Evolutionary conservation across 2,113 vertebrate species (phyloP).

Genomic region (Dicentrarchus labrax): DNA sequence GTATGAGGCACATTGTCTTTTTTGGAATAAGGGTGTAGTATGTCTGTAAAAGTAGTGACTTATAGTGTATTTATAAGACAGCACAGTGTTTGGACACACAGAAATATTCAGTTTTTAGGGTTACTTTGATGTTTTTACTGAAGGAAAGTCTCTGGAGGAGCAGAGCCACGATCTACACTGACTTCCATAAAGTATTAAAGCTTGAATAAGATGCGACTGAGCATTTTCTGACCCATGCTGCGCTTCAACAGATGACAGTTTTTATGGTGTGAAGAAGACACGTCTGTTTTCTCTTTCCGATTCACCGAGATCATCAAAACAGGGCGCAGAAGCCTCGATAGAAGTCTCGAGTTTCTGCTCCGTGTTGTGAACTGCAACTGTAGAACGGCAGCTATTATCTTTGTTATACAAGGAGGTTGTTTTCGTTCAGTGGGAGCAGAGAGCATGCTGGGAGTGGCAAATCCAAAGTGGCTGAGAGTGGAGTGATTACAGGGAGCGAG

Average conservation of each 20-base stretch:
- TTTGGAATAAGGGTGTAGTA: too few species aligned
- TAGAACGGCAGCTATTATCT: neutral
- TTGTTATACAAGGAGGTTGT: neutral
- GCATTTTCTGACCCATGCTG: neutral
- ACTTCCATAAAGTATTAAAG: neutral
- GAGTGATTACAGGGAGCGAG: neutral
- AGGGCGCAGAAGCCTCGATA: neutral
- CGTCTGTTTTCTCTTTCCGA: conserved; percentile 8
- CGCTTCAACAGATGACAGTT: neutral
- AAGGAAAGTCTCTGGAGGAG: neutral
- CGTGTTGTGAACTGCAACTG: neutral
- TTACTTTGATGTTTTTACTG: neutral
- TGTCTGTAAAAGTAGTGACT: neutral
- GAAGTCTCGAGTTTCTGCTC: neutral
- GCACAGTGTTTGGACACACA: neutral
- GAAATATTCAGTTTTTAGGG: neutral
- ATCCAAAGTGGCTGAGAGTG: neutral
- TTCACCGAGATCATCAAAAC: conserved; percentile 6
- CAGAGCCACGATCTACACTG: neutral
- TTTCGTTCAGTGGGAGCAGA: neutral
- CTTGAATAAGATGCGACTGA: neutral
- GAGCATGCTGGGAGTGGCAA: neutral
- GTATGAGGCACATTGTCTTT: too few species aligned
- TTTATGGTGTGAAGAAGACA: neutral
- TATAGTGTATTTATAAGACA: neutral